Conservation (phyloP, 2,797 vertebrate genomes). For the Poecilia velifera region DNA sequence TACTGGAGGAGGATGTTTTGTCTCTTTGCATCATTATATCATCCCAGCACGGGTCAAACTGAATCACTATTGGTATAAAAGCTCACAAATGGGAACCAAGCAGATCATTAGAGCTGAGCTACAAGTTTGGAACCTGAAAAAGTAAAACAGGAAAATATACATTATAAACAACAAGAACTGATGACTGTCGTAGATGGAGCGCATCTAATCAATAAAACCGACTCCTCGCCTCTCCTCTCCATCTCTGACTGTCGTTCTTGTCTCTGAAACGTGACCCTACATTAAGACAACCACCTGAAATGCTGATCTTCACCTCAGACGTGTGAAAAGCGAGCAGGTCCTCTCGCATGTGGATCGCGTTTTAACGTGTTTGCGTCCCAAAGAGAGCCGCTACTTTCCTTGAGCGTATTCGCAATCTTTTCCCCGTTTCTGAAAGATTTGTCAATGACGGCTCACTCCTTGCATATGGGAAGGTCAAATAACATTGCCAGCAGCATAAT, state of each 20-base stretch:
- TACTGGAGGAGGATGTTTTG: constrained; percentile 7
- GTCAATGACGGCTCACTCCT: constrained; percentile 34
- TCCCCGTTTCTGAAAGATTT: constrained; percentile 32
- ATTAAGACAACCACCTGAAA: constrained; percentile 37
- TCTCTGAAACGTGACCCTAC: constrained; percentile 61
- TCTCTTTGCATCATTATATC: constrained; percentile 18
- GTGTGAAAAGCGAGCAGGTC: background rate
- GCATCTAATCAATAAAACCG: constrained; percentile 65
- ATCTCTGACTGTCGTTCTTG: constrained; percentile 33
- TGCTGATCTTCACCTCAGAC: constrained; percentile 39
- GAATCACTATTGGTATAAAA: constrained; percentile 12
- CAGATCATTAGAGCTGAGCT: background rate
- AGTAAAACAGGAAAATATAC: constrained; percentile 17
- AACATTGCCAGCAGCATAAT: constrained; percentile 74
- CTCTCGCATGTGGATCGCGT: background rate
- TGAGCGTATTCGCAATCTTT: constrained; percentile 31
- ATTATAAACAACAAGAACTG: constrained; percentile 46
- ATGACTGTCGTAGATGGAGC: constrained; percentile 48
- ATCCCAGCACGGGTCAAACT: constrained; percentile 29
- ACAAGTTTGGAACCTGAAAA: constrained; percentile 23
- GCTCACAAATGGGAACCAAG: constrained; percentile 1
- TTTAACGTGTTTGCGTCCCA: background rate
- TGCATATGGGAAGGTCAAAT: constrained; percentile 73
- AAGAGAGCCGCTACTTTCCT: constrained; percentile 13
- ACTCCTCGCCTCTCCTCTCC: constrained; percentile 33